Conservation (phyloP, 2,113 vertebrate genomes). For the Callopanchax toddi region DNA sequence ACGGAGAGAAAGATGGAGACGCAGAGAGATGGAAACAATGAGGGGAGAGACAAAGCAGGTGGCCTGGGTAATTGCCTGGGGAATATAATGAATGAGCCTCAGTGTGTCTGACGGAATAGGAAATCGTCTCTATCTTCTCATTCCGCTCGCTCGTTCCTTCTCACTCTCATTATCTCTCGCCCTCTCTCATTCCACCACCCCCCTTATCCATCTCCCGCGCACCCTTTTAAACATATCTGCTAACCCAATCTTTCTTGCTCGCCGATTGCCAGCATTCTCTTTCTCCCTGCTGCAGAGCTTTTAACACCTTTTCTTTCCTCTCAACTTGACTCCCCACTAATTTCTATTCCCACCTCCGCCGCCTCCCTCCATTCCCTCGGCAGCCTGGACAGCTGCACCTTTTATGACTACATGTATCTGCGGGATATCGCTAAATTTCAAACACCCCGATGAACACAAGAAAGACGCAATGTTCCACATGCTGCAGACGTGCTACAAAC, state of each 20-base stretch:
- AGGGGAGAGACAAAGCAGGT: slow-evolving; percentile 83
- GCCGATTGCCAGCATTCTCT: slow-evolving; percentile 39
- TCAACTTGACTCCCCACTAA: slow-evolving; percentile 29
- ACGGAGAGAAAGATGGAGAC: slow-evolving; percentile 55
- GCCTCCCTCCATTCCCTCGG: not conserved
- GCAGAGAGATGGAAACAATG: slow-evolving; percentile 79
- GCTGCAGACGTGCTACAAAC: not conserved
- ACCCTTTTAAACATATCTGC: slow-evolving; percentile 70
- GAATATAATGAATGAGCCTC: slow-evolving; percentile 85
- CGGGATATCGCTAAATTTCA: slow-evolving; percentile 1
- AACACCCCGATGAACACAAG: not conserved
- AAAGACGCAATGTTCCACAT: not conserved
- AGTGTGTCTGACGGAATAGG: slow-evolving; percentile 80
- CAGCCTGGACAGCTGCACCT: slow-evolving; percentile 12
- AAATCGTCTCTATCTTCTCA: slow-evolving; percentile 80
- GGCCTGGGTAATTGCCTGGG: slow-evolving; percentile 84
- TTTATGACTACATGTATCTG: slow-evolving; percentile 4
- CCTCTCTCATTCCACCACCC: slow-evolving; percentile 59
- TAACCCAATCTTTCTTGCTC: slow-evolving; percentile 45
- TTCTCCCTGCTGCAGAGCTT: slow-evolving; percentile 23
- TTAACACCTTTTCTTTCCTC: slow-evolving; percentile 23
- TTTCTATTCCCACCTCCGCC: slow-evolving; percentile 25
- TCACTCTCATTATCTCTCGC: slow-evolving; percentile 64
- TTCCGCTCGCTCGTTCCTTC: slow-evolving; percentile 54
- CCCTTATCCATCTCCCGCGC: slow-evolving; percentile 63